These are phyloP conservation scores for Choristoneura rosaceana DNA, from an alignment of 2,888 invertebrate genomes.

Conservation along the genomic window DNA sequence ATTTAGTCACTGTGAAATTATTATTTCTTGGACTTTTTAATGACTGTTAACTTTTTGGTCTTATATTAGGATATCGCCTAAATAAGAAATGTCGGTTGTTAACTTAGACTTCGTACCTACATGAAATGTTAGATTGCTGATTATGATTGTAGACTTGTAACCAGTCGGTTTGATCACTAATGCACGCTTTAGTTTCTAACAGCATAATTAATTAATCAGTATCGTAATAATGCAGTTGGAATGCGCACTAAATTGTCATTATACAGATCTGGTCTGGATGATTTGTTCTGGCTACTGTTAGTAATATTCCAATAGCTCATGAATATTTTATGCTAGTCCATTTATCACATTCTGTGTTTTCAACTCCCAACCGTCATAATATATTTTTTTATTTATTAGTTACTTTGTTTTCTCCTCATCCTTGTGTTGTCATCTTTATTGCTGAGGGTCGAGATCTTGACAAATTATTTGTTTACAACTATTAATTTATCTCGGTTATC, in stretches of 20 bases:
- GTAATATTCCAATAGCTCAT: constrained; percentile 35
- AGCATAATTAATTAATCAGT: constrained; percentile 32
- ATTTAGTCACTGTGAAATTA: too few species aligned
- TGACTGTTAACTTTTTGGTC: too few species aligned
- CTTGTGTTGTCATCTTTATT: too few species aligned
- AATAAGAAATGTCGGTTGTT: too few species aligned
- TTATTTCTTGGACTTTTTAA: too few species aligned
- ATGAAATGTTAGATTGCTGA: not conserved
- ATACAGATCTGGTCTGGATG: constrained; percentile 24
- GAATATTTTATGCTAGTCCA: constrained; percentile 47
- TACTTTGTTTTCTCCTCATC: not conserved
- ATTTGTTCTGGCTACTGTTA: constrained; percentile 30
- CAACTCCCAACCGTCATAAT: not conserved
- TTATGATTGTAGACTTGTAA: not conserved
- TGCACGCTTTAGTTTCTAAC: not conserved
- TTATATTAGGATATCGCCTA: too few species aligned
- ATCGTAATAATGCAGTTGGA: constrained; percentile 31
- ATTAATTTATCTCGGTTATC: too few species aligned
- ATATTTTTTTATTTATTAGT: not conserved
- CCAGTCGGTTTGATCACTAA: not conserved
- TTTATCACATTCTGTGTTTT: not conserved
- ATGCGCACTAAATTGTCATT: constrained; percentile 35
- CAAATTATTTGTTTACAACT: too few species aligned
- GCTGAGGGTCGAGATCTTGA: too few species aligned
- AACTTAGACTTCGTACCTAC: too few species aligned